Evolutionary conservation across 2,888 invertebrate species (phyloP), one percentile per base, ranked within the genome.

Genomic region (Polymixis lichenea): DNA sequence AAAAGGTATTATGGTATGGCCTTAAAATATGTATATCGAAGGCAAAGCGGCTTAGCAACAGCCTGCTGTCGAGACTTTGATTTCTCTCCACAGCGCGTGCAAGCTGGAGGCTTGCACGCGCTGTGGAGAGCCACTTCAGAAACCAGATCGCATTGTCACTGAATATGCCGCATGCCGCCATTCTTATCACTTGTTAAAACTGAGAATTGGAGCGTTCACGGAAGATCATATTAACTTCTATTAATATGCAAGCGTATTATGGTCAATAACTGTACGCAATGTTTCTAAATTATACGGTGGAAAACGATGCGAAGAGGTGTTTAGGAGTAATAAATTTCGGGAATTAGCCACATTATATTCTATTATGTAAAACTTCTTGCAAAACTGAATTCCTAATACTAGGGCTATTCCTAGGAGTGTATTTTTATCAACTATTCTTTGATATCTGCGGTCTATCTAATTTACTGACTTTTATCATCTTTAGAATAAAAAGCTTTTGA

Each of bases 31-130:
- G n/a, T n/a, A n/a, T 69, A 67, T 51, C 66, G 62, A 58, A 72
- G 53, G 64, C 56, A 67, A 67, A 53, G 60, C 51, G 53, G 71
- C 82, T 77, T 88, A 83, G 87, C 84, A 86, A 85, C 88, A 81
- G 78, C 25, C 49, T 65, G 65, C 56, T 78, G 67, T 72, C 60
- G 65, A 74, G 68, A 77, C 62, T 72, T 77, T 72, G 72, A 78
- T 82, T 83, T 85, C 82, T 82, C 78, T 82, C 32, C 38, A 43
- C 55, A 51, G 64, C 60, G 80, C 60, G 75, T 80, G 67, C 68
- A 69, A 64, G 64, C 55, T n/a, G n/a, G n/a, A n/a, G n/a, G n/a
- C n/a, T n/a, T n/a, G n/a, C n/a, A n/a, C n/a, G n/a, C n/a, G n/a
- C n/a, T n/a, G n/a, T n/a, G n/a, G n/a, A n/a, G n/a, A n/a, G n/a